A percentile compares a stretch with the other conserved stretches of the same genome.
Evolutionary conservation across 2,797 vertebrate species (phyloP).

Genomic region (Luscinia luscinia): DNA sequence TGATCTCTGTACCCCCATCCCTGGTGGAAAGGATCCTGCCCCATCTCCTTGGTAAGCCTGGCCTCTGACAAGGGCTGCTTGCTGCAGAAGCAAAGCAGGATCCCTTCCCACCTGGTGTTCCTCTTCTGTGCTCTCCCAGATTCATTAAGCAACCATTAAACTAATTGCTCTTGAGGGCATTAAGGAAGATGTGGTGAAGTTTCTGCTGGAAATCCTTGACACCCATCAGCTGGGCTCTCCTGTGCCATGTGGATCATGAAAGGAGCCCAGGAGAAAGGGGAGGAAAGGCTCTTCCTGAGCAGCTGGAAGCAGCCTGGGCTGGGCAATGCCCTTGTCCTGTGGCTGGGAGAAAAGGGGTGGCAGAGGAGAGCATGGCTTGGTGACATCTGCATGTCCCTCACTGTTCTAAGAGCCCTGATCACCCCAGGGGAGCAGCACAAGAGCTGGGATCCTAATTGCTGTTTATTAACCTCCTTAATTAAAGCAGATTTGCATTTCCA

Average conservation of each 20-base stretch:
- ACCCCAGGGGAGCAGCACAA: slow-evolving; percentile 32
- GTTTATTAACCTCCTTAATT: slow-evolving; percentile 89
- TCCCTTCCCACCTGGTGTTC: background rate
- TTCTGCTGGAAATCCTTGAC: background rate
- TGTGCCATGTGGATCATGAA: accelerated
- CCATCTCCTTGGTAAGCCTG: background rate
- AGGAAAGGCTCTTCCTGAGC: background rate
- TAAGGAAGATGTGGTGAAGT: background rate
- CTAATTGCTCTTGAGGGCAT: background rate
- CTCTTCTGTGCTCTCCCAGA: background rate
- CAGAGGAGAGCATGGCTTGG: background rate
- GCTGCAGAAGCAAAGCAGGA: background rate
- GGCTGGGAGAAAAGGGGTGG: background rate
- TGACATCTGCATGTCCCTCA: background rate
- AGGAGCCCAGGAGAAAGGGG: background rate
- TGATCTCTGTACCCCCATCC: background rate
- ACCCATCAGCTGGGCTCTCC: background rate
- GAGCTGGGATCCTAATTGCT: slow-evolving; percentile 83
- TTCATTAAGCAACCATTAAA: background rate
- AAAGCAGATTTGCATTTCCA: slow-evolving; percentile 90
- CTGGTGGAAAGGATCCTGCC: background rate
- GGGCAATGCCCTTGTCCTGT: background rate
- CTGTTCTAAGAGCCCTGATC: background rate
- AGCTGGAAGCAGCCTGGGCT: background rate
- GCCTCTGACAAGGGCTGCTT: background rate